Evolutionary conservation across 2,888 invertebrate genomes (phyloP).

Genomic region (Tigriopus californicus): DNA sequence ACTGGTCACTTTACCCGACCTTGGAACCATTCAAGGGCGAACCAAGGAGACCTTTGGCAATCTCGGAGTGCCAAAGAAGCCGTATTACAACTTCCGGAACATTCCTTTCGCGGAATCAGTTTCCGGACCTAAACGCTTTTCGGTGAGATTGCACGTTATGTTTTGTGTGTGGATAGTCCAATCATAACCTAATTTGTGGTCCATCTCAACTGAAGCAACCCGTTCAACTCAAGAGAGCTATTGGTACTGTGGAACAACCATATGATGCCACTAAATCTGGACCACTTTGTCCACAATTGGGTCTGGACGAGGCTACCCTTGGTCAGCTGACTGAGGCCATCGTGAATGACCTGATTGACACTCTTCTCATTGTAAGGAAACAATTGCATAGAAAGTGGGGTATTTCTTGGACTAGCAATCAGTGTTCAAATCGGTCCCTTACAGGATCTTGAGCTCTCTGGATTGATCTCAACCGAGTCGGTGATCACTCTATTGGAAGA

Average conservation of each 20-base stretch:
- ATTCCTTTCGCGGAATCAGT: conserved; percentile 1
- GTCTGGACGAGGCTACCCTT: background rate
- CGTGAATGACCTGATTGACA: no score
- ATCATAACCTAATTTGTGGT: no score
- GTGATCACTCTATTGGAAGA: background rate
- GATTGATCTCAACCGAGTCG: background rate
- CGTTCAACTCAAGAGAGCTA: background rate
- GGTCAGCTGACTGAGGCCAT: no score
- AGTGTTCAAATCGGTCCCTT: no score
- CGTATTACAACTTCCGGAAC: conserved; percentile 4
- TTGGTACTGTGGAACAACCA: background rate
- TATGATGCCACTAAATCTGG: conserved; percentile 11
- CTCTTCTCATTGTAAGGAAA: no score
- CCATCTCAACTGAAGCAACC: background rate
- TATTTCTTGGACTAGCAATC: no score
- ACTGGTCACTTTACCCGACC: background rate
- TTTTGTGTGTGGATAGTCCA: no score
- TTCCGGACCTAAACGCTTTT: background rate
- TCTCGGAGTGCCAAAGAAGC: background rate
- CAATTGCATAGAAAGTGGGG: no score
- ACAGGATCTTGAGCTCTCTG: no score
- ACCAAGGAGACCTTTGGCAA: background rate
- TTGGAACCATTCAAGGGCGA: background rate
- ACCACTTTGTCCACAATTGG: conserved; percentile 9
- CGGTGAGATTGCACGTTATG: background rate